Evolutionary conservation across 2,113 vertebrate genomes (phyloP).

Genomic region (Festucalex cinctus): DNA sequence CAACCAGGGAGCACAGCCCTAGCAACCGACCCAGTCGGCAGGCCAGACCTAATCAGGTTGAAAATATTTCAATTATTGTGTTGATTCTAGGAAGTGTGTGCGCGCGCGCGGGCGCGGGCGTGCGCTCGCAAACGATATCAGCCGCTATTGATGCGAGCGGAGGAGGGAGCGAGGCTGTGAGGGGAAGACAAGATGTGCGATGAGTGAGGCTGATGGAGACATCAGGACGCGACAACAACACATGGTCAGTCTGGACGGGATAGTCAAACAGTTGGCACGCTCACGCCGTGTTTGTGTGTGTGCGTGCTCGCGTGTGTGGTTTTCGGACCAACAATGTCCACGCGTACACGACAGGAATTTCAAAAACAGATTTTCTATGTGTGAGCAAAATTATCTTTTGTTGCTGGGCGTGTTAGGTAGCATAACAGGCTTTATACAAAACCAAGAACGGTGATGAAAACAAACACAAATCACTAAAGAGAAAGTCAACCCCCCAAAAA

Average conservation of each 20-base stretch:
- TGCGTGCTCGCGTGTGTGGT: conserved; percentile 24
- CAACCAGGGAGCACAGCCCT: conserved; percentile 98
- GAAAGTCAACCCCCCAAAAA: too few species aligned
- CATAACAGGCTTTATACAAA: too few species aligned
- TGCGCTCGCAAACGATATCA: conserved; percentile 34
- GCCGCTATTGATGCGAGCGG: conserved; percentile 30
- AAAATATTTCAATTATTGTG: conserved; percentile 99
- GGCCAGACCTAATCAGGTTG: conserved; percentile 99
- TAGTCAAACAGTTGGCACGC: conserved; percentile 57
- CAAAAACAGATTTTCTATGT: neutral
- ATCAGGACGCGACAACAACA: conserved; percentile 60
- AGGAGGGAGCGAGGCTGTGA: conserved; percentile 1
- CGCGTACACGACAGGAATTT: neutral
- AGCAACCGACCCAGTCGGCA: conserved; percentile 98
- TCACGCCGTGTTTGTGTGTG: conserved; percentile 30
- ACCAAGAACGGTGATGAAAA: too few species aligned
- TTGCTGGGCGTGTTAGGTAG: too few species aligned
- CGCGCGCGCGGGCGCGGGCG: neutral
- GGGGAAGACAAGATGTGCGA: conserved; percentile 11
- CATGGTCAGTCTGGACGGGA: conserved; percentile 64
- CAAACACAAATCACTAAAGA: too few species aligned
- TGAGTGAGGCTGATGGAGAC: conserved; percentile 53
- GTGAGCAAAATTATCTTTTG: neutral
- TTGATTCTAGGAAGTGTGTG: conserved; percentile 72
- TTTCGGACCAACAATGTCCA: neutral